A percentile compares a stretch with the other conserved stretches of the same genome.
These are phyloP conservation scores for Mus spretus DNA, from an alignment of 2,797 vertebrate species.

Conservation along the genomic window DNA sequence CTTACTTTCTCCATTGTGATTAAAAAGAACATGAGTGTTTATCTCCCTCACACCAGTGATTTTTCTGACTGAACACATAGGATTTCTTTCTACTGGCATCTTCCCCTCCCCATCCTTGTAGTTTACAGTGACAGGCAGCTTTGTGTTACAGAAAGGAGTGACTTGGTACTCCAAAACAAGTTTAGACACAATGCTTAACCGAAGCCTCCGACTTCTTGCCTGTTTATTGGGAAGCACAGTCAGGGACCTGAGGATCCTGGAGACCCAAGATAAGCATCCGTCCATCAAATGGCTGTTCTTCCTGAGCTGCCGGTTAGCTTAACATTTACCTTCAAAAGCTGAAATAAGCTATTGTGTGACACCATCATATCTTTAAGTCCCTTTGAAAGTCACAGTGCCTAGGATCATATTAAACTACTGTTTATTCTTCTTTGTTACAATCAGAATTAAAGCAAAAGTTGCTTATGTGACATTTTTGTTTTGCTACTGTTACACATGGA, in stretches of 20 bases:
- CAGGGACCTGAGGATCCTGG: constrained; percentile 17
- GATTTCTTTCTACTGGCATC: not conserved
- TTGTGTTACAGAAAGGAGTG: not conserved
- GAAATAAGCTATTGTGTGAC: not conserved
- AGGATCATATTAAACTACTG: not conserved
- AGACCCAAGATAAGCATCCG: not conserved
- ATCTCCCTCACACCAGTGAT: not conserved
- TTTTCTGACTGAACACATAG: constrained; percentile 8
- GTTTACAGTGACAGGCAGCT: constrained; percentile 31
- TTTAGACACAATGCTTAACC: not conserved
- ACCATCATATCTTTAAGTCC: not conserved
- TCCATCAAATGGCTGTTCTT: not conserved
- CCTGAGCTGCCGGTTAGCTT: not conserved
- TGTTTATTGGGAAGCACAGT: not conserved
- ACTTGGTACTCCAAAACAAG: not conserved
- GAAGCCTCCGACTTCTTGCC: constrained; percentile 43
- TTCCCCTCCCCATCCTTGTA: not conserved
- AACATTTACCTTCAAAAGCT: not conserved
- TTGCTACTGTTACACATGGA: not conserved
- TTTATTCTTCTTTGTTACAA: not conserved
- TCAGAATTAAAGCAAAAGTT: constrained; percentile 43
- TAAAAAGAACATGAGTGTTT: not conserved
- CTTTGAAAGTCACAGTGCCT: not conserved
- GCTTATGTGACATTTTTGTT: constrained; percentile 2
- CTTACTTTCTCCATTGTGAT: not conserved